Conservation (phyloP, 23 tunicate genomes). For the Trididemnum miniatum region DNA sequence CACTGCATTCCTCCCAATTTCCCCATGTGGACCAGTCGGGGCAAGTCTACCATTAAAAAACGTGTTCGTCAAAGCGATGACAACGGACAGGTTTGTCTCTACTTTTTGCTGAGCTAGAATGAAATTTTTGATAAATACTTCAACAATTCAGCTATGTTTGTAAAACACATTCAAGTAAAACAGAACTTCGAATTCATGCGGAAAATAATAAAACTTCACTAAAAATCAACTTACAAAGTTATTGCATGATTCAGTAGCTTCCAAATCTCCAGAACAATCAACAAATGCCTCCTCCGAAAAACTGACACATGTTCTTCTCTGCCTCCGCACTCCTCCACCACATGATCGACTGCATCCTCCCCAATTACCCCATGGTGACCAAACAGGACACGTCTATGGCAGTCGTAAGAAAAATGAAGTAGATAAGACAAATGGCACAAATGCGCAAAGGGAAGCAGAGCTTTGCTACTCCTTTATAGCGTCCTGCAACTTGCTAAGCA, state of each 20-base stretch:
- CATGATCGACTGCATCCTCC: conserved; percentile 15
- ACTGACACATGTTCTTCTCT: conserved; percentile 29
- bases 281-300: not conserved
- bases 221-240: conserved; percentile 27
- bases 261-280: conserved; percentile 34
- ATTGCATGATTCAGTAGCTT: conserved; percentile 32
- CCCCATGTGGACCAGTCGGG: conserved; percentile 75
- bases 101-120: too few species aligned
- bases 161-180: too few species aligned
- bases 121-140: too few species aligned
- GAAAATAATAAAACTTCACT: not conserved
- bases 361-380: conserved; percentile 62
- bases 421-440: too few species aligned
- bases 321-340: conserved; percentile 17
- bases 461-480: too few species aligned
- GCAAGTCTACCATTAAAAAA: conserved; percentile 33
- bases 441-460: too few species aligned
- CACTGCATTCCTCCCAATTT: conserved; percentile 55
- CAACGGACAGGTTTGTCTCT: too few species aligned
- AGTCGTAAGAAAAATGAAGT: too few species aligned
- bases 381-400: conserved; percentile 46
- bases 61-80: too few species aligned
- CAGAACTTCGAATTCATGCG: too few species aligned
- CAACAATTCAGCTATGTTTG: too few species aligned
- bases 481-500: too few species aligned